A percentile compares a stretch with the other conserved stretches of the same genome.
Evolutionary conservation across 2,888 invertebrate genomes (phyloP).

Genomic region (Caenorhabditis plicata): DNA sequence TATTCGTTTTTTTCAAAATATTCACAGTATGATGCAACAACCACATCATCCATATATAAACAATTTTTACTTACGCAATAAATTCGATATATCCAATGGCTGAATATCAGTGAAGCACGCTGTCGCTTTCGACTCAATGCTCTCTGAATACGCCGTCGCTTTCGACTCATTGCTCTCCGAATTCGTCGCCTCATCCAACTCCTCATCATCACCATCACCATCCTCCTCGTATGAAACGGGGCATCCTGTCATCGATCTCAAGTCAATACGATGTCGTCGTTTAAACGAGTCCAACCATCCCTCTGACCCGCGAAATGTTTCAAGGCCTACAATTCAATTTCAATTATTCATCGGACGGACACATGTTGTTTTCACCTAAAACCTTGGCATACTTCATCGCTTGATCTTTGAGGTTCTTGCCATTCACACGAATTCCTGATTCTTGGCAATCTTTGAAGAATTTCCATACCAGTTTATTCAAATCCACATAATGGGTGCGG

Average conservation of each 20-base stretch:
- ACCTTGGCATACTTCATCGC: constrained; percentile 40
- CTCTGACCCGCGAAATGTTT: constrained; percentile 47
- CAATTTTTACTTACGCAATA: no score
- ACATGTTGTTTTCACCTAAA: constrained; percentile 25
- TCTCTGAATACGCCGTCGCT: no score
- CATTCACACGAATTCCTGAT: constrained; percentile 28
- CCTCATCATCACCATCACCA: constrained; percentile 10
- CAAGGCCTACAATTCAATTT: constrained; percentile 25
- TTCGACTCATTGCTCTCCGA: no score
- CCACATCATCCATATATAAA: no score
- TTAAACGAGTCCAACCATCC: constrained; percentile 55
- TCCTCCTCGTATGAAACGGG: constrained; percentile 39
- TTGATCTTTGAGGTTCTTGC: constrained; percentile 43
- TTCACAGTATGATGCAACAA: no score
- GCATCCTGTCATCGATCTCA: constrained; percentile 43
- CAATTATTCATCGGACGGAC: background rate
- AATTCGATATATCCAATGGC: no score
- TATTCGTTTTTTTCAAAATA: no score
- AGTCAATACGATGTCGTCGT: constrained; percentile 45
- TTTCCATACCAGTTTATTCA: constrained; percentile 46
- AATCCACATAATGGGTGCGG: constrained; percentile 37
- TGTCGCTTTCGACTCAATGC: no score
- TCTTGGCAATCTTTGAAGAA: constrained; percentile 42
- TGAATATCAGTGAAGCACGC: no score
- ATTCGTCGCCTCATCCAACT: no score